Evolutionary conservation across 1,140 invertebrate genomes (phyloP).

Genomic region (Saccostrea glomerata): DNA sequence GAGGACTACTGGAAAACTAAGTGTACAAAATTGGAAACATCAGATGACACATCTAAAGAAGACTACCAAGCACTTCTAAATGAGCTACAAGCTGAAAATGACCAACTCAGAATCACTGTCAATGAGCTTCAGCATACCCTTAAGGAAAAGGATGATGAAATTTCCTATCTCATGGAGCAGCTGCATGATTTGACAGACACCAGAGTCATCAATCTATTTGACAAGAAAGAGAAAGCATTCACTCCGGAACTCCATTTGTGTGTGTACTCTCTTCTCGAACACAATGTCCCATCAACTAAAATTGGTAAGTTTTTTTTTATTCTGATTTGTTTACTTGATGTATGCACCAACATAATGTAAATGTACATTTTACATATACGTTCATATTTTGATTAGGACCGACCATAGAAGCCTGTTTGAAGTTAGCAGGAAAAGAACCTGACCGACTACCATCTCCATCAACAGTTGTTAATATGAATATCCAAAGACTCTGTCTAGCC

Average conservation of each 20-base stretch:
- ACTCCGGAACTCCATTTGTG: neutral
- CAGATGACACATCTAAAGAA: no score
- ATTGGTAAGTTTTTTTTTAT: neutral
- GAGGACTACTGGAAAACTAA: no score
- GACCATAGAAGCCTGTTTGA: constrained; percentile 39
- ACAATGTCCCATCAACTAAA: neutral
- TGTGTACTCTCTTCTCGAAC: constrained; percentile 4
- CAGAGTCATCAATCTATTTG: neutral
- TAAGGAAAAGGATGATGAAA: neutral
- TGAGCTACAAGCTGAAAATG: no score
- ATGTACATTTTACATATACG: neutral
- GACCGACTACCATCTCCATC: constrained; percentile 45
- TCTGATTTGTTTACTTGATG: neutral
- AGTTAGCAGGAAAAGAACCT: constrained; percentile 39
- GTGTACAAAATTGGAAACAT: no score
- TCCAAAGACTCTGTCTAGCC: constrained; percentile 44
- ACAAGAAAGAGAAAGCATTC: neutral
- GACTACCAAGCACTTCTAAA: no score
- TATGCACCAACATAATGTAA: no score
- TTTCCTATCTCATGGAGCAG: neutral
- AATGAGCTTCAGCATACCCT: neutral
- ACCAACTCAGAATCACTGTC: no score
- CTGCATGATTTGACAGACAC: neutral
- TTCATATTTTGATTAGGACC: neutral
- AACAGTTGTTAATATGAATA: constrained; percentile 55